A percentile compares a stretch with the other conserved stretches of the same genome.
Conservation (phyloP, 2,888 invertebrate genomes). For the Dione juno region DNA sequence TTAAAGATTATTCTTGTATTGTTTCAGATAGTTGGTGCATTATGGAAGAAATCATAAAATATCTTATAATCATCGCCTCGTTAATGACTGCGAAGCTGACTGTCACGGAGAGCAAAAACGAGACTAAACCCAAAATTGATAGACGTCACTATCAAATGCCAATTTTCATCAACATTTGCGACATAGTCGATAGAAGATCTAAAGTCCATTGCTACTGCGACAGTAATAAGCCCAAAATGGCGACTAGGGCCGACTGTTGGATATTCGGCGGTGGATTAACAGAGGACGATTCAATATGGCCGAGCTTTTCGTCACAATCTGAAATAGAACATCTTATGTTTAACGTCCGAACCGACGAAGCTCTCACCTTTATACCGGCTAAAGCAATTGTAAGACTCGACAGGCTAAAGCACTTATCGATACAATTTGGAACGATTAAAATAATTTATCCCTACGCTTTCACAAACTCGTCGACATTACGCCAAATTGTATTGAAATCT, state of each 20-base stretch:
- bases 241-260: slow-evolving; percentile 89
- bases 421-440: slow-evolving; percentile 89
- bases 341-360: slow-evolving; percentile 87
- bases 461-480: slow-evolving; percentile 88
- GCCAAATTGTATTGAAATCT: slow-evolving; percentile 87
- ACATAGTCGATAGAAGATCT: slow-evolving; percentile 73
- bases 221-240: slow-evolving; percentile 75
- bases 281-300: slow-evolving; percentile 88
- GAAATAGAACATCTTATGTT: slow-evolving; percentile 87
- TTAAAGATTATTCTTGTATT: slow-evolving; percentile 40
- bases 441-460: slow-evolving; percentile 89
- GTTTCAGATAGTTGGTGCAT: slow-evolving; percentile 58
- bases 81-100: slow-evolving; percentile 73
- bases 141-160: slow-evolving; percentile 69
- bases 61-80: slow-evolving; percentile 71
- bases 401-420: slow-evolving; percentile 86
- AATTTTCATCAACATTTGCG: slow-evolving; percentile 75
- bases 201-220: slow-evolving; percentile 81
- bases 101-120: slow-evolving; percentile 71
- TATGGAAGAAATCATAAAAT: slow-evolving; percentile 72
- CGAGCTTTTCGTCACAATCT: slow-evolving; percentile 87
- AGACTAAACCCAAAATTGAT: slow-evolving; percentile 66
- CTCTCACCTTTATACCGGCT: slow-evolving; percentile 88
- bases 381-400: slow-evolving; percentile 87
- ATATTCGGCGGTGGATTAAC: slow-evolving; percentile 85